Evolutionary conservation across 2,888 invertebrate genomes (phyloP), one percentile per base, ranked within the genome.

Genomic region (Priocnemis perturbator): DNA sequence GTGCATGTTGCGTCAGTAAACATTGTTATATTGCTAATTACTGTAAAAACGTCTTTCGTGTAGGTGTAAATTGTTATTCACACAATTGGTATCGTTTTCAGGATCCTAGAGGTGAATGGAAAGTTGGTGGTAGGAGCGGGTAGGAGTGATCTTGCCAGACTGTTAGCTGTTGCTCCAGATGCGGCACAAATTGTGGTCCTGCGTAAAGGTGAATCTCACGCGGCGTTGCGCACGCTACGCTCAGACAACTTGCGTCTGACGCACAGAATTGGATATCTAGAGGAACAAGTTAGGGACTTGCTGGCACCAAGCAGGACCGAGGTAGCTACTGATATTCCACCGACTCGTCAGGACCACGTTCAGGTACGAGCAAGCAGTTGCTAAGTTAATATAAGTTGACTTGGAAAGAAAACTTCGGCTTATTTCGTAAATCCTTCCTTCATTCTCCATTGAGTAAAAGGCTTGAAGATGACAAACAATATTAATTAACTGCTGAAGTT

Each of bases 231-330:
- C 19, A 86, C 90, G 20, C 90, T 93, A 44, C 93, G 94, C 82
- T 92, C 94, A 21, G 96, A 96, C 89, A 96, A 96, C 90, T 93
- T 96, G 71, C 91, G 96, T 60, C 91, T 97, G 69, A 96, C 96
- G 15, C 97, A 97, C 89, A 92, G 97, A 78, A 97, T 97, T 83
- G 95, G 96, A 1, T 97, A 97, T 89, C 91, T 97, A 67, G 97
- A 97, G 88, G 96, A 97, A 85, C 96, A 96, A 89, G 96, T 96
- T 76, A 81, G 86, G 21, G 88, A 88, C 78, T 80, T 88, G 7
- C 72, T 88, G 52, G 74, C 86, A 30, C 86, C 88, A 7, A 78
- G 78, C 26, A 83, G 86, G 65, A 75, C 84, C 23, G 81, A 83
- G 23, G 71, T 73, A 1, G 70, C 78, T 21, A 69, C 68, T 2